These are phyloP conservation scores for Lontra canadensis DNA, from an alignment of 2,113 vertebrate species.

Conservation along the genomic window DNA sequence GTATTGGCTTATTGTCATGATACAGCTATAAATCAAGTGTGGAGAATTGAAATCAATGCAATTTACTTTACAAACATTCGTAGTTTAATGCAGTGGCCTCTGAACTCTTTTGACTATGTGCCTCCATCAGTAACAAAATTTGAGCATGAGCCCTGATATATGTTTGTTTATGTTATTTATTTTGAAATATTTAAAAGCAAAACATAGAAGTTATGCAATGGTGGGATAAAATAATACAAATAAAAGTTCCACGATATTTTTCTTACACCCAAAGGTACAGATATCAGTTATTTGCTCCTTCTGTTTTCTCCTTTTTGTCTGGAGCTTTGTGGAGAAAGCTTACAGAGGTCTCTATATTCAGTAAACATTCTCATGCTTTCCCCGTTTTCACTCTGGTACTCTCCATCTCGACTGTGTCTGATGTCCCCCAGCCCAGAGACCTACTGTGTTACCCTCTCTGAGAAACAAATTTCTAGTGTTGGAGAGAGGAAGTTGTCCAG, in stretches of 20 bases:
- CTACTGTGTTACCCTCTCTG: not conserved
- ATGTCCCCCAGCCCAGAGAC: not conserved
- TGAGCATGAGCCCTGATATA: not conserved
- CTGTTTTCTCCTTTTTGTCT: not conserved
- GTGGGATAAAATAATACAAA: not conserved
- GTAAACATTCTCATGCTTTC: not conserved
- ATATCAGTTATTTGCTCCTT: not conserved
- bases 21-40: not conserved
- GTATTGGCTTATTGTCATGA: not conserved
- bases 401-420: not conserved
- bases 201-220: not conserved
- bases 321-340: not conserved
- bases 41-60: not conserved
- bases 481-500: not conserved
- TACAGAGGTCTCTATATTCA: not conserved
- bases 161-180: not conserved
- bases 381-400: not conserved
- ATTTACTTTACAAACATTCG: slow-evolving; percentile 35
- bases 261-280: not conserved
- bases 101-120: not conserved
- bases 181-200: not conserved
- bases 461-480: not conserved
- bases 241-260: not conserved
- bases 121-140: not conserved
- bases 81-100: not conserved